Conservation (phyloP, 2,797 vertebrate species). For the Gymnocypris eckloni region DNA sequence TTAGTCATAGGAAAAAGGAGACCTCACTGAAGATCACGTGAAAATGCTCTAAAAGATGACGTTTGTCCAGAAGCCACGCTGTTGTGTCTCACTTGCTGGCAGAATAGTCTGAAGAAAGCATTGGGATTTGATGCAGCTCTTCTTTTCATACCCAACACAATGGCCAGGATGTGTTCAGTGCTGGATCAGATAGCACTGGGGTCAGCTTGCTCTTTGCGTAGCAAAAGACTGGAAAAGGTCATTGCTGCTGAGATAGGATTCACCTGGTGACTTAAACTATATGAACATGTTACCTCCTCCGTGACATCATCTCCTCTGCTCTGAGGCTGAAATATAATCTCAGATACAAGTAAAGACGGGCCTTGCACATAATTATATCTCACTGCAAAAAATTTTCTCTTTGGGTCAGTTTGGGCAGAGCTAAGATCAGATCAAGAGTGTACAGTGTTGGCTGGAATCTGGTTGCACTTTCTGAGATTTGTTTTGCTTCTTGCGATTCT, state of each 20-base stretch:
- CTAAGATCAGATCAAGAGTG: slow-evolving; percentile 20
- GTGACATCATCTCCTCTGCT: slow-evolving; percentile 56
- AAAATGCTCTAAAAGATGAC: slow-evolving; percentile 31
- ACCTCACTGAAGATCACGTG: slow-evolving; percentile 19
- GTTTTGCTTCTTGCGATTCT: slow-evolving; percentile 42
- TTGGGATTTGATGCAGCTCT: slow-evolving; percentile 34
- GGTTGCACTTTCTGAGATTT: slow-evolving; percentile 39
- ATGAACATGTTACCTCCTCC: slow-evolving; percentile 34
- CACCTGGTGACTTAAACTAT: slow-evolving; percentile 42
- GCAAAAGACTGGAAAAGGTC: slow-evolving; percentile 48
- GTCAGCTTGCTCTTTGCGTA: slow-evolving; percentile 35
- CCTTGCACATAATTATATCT: slow-evolving; percentile 43
- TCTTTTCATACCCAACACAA: slow-evolving; percentile 48
- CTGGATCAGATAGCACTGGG: slow-evolving; percentile 47
- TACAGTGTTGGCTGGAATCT: slow-evolving; percentile 4
- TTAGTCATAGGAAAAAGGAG: slow-evolving; percentile 38
- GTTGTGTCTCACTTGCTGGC: slow-evolving; percentile 33
- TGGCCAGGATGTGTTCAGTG: slow-evolving; percentile 36
- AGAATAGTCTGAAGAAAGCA: slow-evolving; percentile 45
- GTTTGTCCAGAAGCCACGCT: slow-evolving; percentile 35
- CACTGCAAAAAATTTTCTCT: slow-evolving; percentile 39
- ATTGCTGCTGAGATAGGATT: slow-evolving; percentile 14
- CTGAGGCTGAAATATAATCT: slow-evolving; percentile 54
- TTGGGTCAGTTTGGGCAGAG: slow-evolving; percentile 38
- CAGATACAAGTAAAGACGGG: slow-evolving; percentile 37